phyloP scores from a whole-genome alignment of 2,888 invertebrate species.

The Sympetrum striolatum region DNA sequence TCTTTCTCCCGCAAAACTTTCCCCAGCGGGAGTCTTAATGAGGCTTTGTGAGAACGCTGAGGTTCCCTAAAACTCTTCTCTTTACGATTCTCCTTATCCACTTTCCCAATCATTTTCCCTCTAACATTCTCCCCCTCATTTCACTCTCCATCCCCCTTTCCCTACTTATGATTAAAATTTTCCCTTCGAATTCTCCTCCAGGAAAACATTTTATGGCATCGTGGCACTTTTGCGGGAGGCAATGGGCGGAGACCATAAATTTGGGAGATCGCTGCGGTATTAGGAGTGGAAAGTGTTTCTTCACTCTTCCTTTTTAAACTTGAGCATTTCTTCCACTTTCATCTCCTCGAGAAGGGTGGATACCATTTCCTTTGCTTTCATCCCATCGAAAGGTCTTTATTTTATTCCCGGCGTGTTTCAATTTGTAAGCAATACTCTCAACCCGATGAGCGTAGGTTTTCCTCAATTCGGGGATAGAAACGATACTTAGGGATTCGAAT shows the following conservation, averaged over 20 bases:
- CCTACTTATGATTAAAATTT: neutral
- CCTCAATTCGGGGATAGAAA: too few species aligned
- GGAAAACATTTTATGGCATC: neutral
- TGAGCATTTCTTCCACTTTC: neutral
- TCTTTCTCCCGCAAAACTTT: neutral
- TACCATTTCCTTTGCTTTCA: too few species aligned
- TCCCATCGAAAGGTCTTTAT: too few species aligned
- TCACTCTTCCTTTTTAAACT: neutral
- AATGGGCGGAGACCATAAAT: neutral
- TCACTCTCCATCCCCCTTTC: neutral
- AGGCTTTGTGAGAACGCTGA: conserved; percentile 26
- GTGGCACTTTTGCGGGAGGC: neutral
- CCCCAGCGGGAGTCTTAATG: conserved; percentile 13
- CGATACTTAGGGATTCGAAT: too few species aligned
- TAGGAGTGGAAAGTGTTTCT: neutral
- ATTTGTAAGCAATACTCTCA: too few species aligned
- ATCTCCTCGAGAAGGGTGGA: neutral
- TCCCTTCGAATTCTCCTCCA: neutral
- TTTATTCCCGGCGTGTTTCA: too few species aligned
- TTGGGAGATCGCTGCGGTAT: neutral
- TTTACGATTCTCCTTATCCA: neutral
- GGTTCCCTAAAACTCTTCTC: conserved; percentile 24
- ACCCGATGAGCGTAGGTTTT: too few species aligned
- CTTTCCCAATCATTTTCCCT: neutral
- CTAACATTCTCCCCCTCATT: neutral